Evolutionary conservation across 2,113 vertebrate genomes (phyloP).

Genomic region (Globicephala melas): DNA sequence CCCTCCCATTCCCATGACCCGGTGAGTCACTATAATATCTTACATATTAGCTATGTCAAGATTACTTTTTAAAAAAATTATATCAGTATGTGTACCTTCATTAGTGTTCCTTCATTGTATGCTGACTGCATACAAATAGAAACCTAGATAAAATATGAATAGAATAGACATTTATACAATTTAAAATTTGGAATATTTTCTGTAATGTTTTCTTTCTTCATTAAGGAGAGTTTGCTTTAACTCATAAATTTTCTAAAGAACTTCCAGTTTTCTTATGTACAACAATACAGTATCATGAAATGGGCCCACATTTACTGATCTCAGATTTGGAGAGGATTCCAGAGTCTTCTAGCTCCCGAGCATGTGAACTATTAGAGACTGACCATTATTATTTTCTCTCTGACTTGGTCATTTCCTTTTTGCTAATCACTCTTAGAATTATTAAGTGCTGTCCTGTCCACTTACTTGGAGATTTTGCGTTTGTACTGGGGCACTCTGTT

Average conservation of each 20-base stretch:
- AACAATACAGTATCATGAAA: not conserved
- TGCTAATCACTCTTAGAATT: not conserved
- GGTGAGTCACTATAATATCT: not conserved
- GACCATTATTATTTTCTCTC: not conserved
- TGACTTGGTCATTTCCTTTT: not conserved
- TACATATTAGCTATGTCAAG: not conserved
- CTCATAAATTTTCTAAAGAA: constrained; percentile 14
- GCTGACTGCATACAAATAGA: constrained; percentile 77
- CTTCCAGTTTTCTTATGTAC: not conserved
- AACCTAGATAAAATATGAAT: constrained; percentile 72
- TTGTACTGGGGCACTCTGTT: constrained; percentile 71
- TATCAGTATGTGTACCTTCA: constrained; percentile 63
- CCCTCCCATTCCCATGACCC: not conserved
- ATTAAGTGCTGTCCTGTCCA: not conserved
- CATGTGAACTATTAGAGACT: not conserved
- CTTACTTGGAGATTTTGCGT: constrained; percentile 80
- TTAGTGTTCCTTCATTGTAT: constrained; percentile 75
- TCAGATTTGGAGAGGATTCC: not conserved
- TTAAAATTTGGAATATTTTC: constrained; percentile 35
- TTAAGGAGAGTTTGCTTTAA: constrained; percentile 25
- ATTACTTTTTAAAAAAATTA: not conserved
- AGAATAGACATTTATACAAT: constrained; percentile 60
- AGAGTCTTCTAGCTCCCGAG: not conserved
- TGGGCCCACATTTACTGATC: not conserved
- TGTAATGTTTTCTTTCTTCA: constrained; percentile 28